phyloP scores from a whole-genome alignment of 1,140 invertebrate genomes.

The Cepaea nemoralis region DNA sequence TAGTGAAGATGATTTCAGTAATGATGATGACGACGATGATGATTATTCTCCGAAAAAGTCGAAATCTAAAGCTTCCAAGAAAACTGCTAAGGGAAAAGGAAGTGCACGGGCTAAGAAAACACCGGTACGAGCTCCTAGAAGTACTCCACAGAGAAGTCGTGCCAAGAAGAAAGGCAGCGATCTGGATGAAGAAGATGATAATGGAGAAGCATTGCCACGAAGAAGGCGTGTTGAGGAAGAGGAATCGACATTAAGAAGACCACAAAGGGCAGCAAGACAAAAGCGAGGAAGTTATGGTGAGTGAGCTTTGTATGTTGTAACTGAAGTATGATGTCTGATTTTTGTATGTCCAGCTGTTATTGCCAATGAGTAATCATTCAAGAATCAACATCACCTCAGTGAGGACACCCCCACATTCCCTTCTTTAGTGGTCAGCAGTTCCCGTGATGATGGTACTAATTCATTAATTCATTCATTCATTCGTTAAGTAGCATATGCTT shows the following conservation, averaged over 20 bases:
- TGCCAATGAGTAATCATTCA: no score
- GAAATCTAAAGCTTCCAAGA: slow-evolving; percentile 28
- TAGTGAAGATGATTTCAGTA: slow-evolving; percentile 5
- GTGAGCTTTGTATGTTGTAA: no score
- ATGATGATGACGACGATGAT: slow-evolving; percentile 37
- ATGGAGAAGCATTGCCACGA: slow-evolving; percentile 36
- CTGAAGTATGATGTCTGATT: no score
- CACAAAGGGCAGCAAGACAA: slow-evolving; percentile 53
- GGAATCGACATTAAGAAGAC: slow-evolving; percentile 34
- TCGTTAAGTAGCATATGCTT: no score
- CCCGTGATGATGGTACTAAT: no score
- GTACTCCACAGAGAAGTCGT: slow-evolving; percentile 38
- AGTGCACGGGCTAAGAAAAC: slow-evolving; percentile 38
- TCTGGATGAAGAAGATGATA: slow-evolving; percentile 45
- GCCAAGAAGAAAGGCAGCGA: slow-evolving; percentile 42
- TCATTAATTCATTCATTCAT: no score
- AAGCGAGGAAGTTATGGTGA: slow-evolving; percentile 65
- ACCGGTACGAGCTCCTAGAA: slow-evolving; percentile 7
- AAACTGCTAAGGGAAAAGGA: slow-evolving; percentile 9
- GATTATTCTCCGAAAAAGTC: slow-evolving; percentile 15
- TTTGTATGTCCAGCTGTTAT: no score
- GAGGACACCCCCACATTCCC: no score
- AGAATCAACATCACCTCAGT: no score
- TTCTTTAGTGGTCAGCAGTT: no score
- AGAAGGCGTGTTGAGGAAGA: slow-evolving; percentile 43